Base-by-base conservation (phyloP, 1,140 invertebrate genomes). In the Octopus bimaculoides region DNA sequence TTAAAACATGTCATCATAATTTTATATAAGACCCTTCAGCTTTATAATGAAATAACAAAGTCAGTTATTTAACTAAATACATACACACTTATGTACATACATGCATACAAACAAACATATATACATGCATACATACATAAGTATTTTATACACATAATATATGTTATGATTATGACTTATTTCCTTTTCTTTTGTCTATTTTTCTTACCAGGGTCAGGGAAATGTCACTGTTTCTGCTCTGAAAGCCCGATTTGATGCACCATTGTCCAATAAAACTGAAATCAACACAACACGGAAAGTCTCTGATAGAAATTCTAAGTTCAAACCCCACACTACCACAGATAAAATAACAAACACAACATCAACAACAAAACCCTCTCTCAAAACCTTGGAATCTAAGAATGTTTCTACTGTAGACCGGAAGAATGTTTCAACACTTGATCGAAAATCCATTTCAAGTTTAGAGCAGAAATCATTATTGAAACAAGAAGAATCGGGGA, bases 221-320 rank as follows among this genome's bases (percentile, higher is more conserved):
- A 74, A 52, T 74, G 20, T 74, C 73, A 61, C 56, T 12, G 56
- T 61, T 9, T 74, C 73, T 9, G 73, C 73, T 17, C 41, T 74
- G 20, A 74, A 74, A 26, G 73, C 73, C 9, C 10, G 20, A 26
- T 74, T 74, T 74, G 73, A 74, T 26, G 10, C 73, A 26, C 73
- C 73, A 74, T 17, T 12, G 9, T 12, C 56, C 56, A 61, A 61
- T 61, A 74, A 74, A 74, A n/a, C 73, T 9, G 73, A 74, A 74
- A 20, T 74, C 73, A 10, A 10, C 10, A 74, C 73, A 26, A 74
- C 56, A 9, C 9, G 17, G 56, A 61, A 61, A 61, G 56, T 61
- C 17, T 1, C 56, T 12, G 56, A 61, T 61, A 9, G 56, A 12
- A 61, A 61, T 61, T 9, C 56, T 12, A 61, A 17, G 17, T 61